Evolutionary conservation across 1,140 invertebrate genomes (phyloP).

Genomic region (Sinonovacula constricta): DNA sequence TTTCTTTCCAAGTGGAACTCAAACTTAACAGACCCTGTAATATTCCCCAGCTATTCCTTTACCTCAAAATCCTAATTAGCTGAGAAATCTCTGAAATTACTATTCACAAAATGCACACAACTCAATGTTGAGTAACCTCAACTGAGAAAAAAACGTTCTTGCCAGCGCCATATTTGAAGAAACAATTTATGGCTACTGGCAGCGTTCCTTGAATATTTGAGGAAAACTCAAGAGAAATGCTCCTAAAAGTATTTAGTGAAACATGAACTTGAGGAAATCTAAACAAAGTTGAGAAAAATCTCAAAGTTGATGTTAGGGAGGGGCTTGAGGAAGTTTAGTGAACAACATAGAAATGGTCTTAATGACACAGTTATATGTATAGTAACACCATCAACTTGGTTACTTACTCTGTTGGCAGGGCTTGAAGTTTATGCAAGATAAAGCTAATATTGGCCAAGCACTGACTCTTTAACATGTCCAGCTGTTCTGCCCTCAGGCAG

Average conservation of each 20-base stretch:
- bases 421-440: constrained; percentile 92
- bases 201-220: too few species aligned
- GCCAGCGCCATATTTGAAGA: too few species aligned
- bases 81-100: too few species aligned
- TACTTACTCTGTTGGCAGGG: constrained; percentile 50
- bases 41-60: too few species aligned
- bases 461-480: constrained; percentile 93
- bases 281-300: background rate
- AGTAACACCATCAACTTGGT: background rate
- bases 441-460: constrained; percentile 98
- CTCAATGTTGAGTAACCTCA: too few species aligned
- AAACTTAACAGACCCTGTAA: too few species aligned
- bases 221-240: background rate
- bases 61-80: too few species aligned
- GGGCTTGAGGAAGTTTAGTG: too few species aligned
- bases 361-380: background rate
- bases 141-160: too few species aligned
- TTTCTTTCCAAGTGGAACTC: too few species aligned
- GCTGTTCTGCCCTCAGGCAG: constrained; percentile 86
- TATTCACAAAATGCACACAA: too few species aligned
- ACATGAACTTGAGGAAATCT: background rate
- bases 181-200: too few species aligned
- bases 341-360: background rate
- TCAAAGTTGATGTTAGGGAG: background rate
- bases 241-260: background rate